These are phyloP conservation scores for Monodelphis domestica DNA, from an alignment of 2,797 vertebrate species.

Conservation along the genomic window DNA sequence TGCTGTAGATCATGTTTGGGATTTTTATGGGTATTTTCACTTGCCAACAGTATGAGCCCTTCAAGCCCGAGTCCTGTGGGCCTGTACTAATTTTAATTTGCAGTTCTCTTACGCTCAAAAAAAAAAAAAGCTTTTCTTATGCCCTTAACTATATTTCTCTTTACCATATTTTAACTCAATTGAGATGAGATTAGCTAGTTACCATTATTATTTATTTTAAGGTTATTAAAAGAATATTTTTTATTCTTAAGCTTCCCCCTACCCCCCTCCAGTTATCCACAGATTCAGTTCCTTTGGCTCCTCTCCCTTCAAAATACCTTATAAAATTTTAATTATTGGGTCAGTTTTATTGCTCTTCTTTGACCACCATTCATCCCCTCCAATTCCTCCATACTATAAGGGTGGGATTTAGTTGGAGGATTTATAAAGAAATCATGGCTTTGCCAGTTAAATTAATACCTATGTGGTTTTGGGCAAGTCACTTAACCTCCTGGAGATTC, in stretches of 20 bases:
- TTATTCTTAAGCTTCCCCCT: slow-evolving; percentile 19
- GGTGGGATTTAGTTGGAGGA: neutral
- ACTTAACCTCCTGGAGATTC: no score
- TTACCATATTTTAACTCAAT: slow-evolving; percentile 16
- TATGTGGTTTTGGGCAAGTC: neutral
- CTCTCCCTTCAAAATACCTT: neutral
- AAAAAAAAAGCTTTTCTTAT: slow-evolving; percentile 54
- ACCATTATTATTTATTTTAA: slow-evolving; percentile 30
- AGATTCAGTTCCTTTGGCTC: neutral
- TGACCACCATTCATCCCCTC: neutral
- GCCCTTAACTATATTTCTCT: neutral
- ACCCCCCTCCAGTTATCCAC: neutral
- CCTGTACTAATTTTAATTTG: slow-evolving; percentile 42
- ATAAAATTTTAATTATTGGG: no score
- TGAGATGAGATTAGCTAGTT: slow-evolving; percentile 40
- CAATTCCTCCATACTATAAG: neutral
- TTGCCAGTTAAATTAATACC: neutral
- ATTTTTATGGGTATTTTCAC: slow-evolving; percentile 43
- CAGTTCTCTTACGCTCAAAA: slow-evolving; percentile 49
- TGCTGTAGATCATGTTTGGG: slow-evolving; percentile 42
- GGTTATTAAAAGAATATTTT: slow-evolving; percentile 23
- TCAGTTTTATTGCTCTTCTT: neutral
- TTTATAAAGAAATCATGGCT: neutral
- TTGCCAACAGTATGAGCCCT: neutral
- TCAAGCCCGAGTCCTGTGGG: neutral